phyloP scores from a whole-genome alignment of 2,113 vertebrate genomes.

The Poeciliopsis turrubarensis region DNA sequence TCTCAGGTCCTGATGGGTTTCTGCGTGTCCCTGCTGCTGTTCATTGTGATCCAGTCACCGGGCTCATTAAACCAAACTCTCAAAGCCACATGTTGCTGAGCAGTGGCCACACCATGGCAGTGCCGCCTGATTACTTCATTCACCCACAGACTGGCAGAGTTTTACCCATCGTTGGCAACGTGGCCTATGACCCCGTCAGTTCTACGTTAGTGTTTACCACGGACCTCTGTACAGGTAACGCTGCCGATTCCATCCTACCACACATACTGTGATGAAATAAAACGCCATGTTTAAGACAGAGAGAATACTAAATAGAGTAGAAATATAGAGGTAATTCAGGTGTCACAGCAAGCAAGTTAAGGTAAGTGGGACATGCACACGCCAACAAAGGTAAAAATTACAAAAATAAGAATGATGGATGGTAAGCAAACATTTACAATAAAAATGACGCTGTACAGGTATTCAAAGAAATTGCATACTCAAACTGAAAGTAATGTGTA shows the following conservation, averaged over 20 bases:
- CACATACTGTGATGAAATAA: not conserved
- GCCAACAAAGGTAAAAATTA: too few species aligned
- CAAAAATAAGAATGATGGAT: too few species aligned
- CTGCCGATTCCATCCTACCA: not conserved
- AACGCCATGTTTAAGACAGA: not conserved
- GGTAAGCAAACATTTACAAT: too few species aligned
- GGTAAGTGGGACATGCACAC: too few species aligned
- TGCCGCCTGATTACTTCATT: constrained; percentile 82
- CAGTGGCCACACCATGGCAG: constrained; percentile 75
- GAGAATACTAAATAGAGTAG: not conserved
- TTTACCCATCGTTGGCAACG: constrained; percentile 83
- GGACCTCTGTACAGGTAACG: constrained; percentile 75
- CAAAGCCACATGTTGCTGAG: constrained; percentile 78
- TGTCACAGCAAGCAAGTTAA: too few species aligned
- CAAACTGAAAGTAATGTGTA: too few species aligned
- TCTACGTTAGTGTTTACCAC: constrained; percentile 78
- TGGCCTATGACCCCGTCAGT: constrained; percentile 82
- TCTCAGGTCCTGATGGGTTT: constrained; percentile 73
- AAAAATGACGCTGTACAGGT: too few species aligned
- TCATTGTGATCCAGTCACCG: constrained; percentile 75
- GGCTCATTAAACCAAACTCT: constrained; percentile 77
- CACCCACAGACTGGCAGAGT: constrained; percentile 85
- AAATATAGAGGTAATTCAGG: too few species aligned
- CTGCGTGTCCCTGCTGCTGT: constrained; percentile 57
- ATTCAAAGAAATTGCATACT: too few species aligned